Evolutionary conservation across 2,888 invertebrate genomes (phyloP).

Genomic region (Pyrgus malvae): DNA sequence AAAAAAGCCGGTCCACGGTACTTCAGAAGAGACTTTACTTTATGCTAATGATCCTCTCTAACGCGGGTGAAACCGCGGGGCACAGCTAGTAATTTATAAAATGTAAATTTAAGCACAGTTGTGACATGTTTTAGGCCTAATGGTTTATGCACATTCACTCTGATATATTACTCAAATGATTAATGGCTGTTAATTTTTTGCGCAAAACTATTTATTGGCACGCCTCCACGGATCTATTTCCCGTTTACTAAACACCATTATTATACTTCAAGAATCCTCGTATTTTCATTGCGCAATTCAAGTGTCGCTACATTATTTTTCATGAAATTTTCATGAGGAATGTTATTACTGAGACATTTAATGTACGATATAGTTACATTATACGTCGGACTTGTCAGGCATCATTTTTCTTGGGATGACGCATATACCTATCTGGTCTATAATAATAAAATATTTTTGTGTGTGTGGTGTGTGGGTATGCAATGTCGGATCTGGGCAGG

Average conservation of each 20-base stretch:
- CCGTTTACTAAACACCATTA: conserved; percentile 4
- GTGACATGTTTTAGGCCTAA: background rate
- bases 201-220: conserved; percentile 3
- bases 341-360: conserved; percentile 5
- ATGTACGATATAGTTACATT: background rate
- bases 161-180: background rate
- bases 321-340: background rate
- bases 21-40: too few relatives aligned
- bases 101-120: too few relatives aligned
- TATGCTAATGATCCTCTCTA: too few relatives aligned
- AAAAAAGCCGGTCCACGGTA: too few relatives aligned
- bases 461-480: too few relatives aligned
- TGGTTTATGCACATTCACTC: background rate
- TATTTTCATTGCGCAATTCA: background rate
- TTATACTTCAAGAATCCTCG: conserved; percentile 3
- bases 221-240: conserved; percentile 1
- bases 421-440: background rate
- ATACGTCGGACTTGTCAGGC: background rate
- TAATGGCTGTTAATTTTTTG: conserved; percentile 3
- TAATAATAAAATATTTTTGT: too few relatives aligned
- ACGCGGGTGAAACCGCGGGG: too few relatives aligned
- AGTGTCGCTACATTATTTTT: conserved; percentile 4
- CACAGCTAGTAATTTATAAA: too few relatives aligned
- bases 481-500: too few relatives aligned
- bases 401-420: background rate